Percentiles rank a stretch among this genome's conserved stretches.
phyloP scores from a whole-genome alignment of 2,113 vertebrate species.

The Prunella himalayana region DNA sequence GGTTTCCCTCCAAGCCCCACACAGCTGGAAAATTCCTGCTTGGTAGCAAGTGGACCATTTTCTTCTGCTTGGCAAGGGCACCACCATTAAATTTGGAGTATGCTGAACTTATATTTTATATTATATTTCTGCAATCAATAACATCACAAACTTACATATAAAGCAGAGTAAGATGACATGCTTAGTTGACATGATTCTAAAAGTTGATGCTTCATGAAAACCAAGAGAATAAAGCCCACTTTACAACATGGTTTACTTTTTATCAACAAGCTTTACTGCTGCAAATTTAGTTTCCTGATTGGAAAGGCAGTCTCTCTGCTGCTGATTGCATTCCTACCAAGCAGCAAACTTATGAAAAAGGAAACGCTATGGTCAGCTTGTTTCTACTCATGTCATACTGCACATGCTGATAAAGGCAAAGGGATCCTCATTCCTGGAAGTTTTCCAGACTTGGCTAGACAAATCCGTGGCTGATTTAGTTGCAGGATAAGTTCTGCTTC shows the following conservation, averaged over 20 bases:
- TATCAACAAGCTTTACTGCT: not conserved
- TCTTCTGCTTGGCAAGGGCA: not conserved
- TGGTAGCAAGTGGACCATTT: not conserved
- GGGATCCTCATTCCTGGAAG: not conserved
- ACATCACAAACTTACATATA: not conserved
- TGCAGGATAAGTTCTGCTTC: not conserved
- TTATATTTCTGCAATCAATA: not conserved
- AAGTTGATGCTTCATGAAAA: not conserved
- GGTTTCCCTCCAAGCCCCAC: not conserved
- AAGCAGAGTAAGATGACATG: not conserved
- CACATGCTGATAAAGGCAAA: not conserved
- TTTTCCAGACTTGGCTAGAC: not conserved
- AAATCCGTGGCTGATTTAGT: not conserved
- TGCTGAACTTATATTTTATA: not conserved
- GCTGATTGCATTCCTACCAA: not conserved
- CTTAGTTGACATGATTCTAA: not conserved
- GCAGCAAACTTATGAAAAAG: not conserved
- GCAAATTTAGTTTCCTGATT: not conserved
- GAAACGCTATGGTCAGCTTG: not conserved
- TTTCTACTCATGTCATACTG: not conserved
- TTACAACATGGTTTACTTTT: not conserved
- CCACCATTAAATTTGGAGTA: not conserved
- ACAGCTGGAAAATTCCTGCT: not conserved
- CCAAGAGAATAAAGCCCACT: not conserved
- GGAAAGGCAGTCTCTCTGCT: not conserved